Conservation (phyloP, 1,140 invertebrate genomes). For the Venustaconcha ellipsiformis region DNA sequence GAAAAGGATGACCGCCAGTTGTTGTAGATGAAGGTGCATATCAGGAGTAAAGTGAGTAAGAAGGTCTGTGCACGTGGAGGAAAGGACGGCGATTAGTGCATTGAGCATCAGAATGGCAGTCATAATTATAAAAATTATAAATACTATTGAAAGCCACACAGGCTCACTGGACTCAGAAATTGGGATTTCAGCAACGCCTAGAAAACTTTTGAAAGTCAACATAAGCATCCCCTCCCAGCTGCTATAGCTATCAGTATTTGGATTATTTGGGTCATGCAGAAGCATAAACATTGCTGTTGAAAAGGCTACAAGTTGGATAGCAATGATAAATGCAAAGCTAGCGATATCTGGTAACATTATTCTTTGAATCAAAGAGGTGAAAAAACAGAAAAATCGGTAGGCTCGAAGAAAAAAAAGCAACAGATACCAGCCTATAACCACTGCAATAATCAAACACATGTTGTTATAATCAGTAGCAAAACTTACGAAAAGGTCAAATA, state of each 20-base stretch:
- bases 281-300: slow-evolving; percentile 47
- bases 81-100: slow-evolving; percentile 57
- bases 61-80: slow-evolving; percentile 48
- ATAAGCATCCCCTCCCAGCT: no score
- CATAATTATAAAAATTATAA: slow-evolving; percentile 43
- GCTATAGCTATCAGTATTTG: not conserved
- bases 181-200: slow-evolving; percentile 46
- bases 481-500: slow-evolving; percentile 29
- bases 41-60: slow-evolving; percentile 36
- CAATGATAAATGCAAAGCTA: slow-evolving; percentile 35
- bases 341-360: slow-evolving; percentile 41
- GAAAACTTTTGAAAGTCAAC: slow-evolving; percentile 48
- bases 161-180: slow-evolving; percentile 38
- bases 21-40: slow-evolving; percentile 37
- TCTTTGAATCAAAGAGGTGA: slow-evolving; percentile 42
- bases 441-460: slow-evolving; percentile 28
- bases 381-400: slow-evolving; percentile 38
- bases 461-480: not conserved
- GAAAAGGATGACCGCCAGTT: slow-evolving; percentile 40
- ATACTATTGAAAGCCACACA: slow-evolving; percentile 37
- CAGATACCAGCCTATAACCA: slow-evolving; percentile 45
- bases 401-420: slow-evolving; percentile 39
- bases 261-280: not conserved
- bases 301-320: slow-evolving; percentile 45
- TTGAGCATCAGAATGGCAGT: slow-evolving; percentile 55